These are phyloP conservation scores for Vipera latastei DNA, from an alignment of 2,797 vertebrate genomes.

Conservation along the genomic window DNA sequence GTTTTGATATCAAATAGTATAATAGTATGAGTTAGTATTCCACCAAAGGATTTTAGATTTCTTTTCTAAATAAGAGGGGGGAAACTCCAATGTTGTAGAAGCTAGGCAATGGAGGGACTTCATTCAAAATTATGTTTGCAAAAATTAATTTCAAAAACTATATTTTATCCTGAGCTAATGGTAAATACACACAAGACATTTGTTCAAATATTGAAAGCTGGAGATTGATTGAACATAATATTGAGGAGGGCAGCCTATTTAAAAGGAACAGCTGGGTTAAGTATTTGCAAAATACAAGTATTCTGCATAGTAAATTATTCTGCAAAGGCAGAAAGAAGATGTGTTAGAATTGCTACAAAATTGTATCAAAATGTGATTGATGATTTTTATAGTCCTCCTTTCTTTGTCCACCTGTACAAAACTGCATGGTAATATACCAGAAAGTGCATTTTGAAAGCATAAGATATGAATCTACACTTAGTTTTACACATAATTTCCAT, in stretches of 20 bases:
- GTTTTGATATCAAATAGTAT: background rate
- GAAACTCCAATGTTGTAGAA: slow-evolving; percentile 24
- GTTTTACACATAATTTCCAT: slow-evolving; percentile 11
- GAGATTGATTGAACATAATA: slow-evolving; percentile 28
- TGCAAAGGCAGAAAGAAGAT: background rate
- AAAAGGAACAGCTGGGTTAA: slow-evolving; percentile 12
- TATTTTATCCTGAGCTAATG: slow-evolving; percentile 35
- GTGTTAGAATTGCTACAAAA: background rate
- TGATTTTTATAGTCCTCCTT: background rate
- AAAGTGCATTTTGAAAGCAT: slow-evolving; percentile 22
- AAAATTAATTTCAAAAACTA: slow-evolving; percentile 42
- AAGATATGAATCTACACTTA: background rate
- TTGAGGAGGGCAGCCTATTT: background rate
- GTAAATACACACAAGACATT: slow-evolving; percentile 17
- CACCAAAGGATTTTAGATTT: background rate
- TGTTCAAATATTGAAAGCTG: slow-evolving; percentile 41
- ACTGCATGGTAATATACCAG: slow-evolving; percentile 3
- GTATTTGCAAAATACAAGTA: slow-evolving; percentile 25
- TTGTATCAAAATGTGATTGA: background rate
- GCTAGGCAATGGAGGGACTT: background rate
- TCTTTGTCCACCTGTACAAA: slow-evolving; percentile 17
- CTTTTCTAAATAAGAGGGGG: background rate
- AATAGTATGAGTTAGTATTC: background rate
- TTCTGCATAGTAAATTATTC: background rate
- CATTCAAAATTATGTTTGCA: slow-evolving; percentile 2